Percentiles rank a stretch among this genome's conserved stretches.
These are phyloP conservation scores for Labroides dimidiatus DNA, from an alignment of 2,797 vertebrate species.

Conservation along the genomic window DNA sequence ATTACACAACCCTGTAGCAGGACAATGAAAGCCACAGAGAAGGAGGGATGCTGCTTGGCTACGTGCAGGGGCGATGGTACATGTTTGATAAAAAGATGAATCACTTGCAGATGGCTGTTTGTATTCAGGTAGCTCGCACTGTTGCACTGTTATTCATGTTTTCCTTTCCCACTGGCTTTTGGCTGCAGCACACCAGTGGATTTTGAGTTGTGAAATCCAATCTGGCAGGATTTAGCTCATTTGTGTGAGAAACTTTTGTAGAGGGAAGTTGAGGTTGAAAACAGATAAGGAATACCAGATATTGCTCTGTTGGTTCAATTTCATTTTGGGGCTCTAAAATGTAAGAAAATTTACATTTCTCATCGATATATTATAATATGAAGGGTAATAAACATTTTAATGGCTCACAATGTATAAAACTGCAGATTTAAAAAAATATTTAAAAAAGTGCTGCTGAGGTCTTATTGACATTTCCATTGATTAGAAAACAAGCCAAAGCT, in stretches of 20 bases:
- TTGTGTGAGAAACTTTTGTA: neutral
- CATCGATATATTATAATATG: no score
- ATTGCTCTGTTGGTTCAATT: no score
- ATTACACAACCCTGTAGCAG: no score
- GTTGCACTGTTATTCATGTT: neutral
- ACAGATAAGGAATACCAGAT: no score
- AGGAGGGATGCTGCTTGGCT: neutral
- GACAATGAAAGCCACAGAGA: neutral
- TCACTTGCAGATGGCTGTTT: neutral
- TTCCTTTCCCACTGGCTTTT: neutral
- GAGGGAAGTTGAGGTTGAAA: no score
- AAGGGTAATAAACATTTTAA: no score
- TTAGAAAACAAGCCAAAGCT: neutral
- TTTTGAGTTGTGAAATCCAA: neutral
- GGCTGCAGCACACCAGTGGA: neutral
- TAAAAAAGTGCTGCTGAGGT: no score
- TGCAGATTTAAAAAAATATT: no score
- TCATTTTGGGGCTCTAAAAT: no score
- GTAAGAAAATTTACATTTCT: no score
- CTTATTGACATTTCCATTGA: no score
- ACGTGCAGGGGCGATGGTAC: neutral
- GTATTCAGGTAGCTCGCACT: neutral
- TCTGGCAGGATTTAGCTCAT: neutral
- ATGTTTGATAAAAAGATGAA: neutral
- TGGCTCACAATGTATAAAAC: no score